Percentiles rank a stretch among this genome's conserved stretches.
These are phyloP conservation scores for Sisor rabdophorus DNA, from an alignment of 2,113 vertebrate genomes.

Conservation along the genomic window DNA sequence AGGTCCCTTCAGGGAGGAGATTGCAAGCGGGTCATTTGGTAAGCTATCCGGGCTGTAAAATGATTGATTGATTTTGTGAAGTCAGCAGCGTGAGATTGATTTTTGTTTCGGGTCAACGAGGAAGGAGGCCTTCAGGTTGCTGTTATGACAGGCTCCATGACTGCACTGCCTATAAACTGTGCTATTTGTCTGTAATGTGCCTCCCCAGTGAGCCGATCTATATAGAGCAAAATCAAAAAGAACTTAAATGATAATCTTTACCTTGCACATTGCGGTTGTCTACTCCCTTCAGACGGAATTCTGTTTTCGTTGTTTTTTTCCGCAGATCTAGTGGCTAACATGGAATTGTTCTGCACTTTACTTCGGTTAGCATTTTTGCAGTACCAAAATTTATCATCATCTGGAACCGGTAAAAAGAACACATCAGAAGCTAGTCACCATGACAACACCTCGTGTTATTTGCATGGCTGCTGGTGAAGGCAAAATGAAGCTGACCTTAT, in stretches of 20 bases:
- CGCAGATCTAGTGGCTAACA: background rate
- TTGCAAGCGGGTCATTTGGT: constrained; percentile 11
- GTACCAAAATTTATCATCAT: background rate
- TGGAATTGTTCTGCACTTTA: background rate
- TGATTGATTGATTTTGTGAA: constrained; percentile 38
- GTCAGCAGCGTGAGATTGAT: constrained; percentile 30
- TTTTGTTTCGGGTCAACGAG: constrained; percentile 31
- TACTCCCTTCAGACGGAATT: background rate
- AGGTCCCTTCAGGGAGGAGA: constrained; percentile 23
- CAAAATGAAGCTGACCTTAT: constrained; percentile 11
- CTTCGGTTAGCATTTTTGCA: background rate
- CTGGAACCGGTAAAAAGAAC: background rate
- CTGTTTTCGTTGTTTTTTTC: background rate
- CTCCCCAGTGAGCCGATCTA: constrained; percentile 25
- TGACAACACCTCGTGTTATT: constrained; percentile 19
- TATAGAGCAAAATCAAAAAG: constrained; percentile 16
- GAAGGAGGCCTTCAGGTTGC: constrained; percentile 22
- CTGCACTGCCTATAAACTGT: constrained; percentile 28
- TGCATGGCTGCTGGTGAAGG: background rate
- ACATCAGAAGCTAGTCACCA: constrained; percentile 13
- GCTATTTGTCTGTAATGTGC: constrained; percentile 27
- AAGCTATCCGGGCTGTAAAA: constrained; percentile 30
- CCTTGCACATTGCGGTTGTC: background rate
- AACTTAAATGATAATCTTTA: constrained; percentile 7
- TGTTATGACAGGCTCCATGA: constrained; percentile 23